Evolutionary conservation across 2,888 invertebrate genomes (phyloP).

Genomic region (Leistus spinibarbis): DNA sequence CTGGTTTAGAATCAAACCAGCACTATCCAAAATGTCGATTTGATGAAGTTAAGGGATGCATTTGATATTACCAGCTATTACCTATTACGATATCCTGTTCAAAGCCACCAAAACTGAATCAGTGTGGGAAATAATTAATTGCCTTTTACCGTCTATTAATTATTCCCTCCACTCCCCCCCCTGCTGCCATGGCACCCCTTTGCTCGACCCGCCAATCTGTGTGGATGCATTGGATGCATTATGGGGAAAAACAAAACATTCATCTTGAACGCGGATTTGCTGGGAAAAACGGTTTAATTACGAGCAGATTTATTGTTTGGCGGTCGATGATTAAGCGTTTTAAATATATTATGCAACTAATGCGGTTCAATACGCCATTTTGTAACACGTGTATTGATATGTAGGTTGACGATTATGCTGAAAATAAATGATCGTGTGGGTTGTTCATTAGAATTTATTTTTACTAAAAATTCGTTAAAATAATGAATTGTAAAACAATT

Average conservation of each 20-base stretch:
- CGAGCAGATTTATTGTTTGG: background rate
- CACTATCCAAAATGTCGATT: background rate
- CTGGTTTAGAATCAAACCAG: background rate
- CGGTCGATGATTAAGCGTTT: background rate
- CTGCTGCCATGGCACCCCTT: background rate
- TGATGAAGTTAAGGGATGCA: constrained; percentile 2
- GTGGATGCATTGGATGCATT: background rate
- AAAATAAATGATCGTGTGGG: too few species aligned
- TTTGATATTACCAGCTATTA: background rate
- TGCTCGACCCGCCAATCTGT: background rate
- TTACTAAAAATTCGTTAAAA: too few species aligned
- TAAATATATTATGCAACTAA: background rate
- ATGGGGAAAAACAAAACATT: background rate
- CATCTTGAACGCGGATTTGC: background rate
- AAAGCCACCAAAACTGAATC: constrained; percentile 10
- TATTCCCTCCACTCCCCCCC: constrained; percentile 2
- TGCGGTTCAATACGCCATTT: background rate
- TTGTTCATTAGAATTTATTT: too few species aligned
- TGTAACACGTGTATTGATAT: too few species aligned
- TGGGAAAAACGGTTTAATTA: background rate
- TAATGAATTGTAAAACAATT: too few species aligned
- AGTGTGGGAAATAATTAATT: constrained; percentile 27
- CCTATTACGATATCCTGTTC: background rate
- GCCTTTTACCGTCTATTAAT: constrained; percentile 31
- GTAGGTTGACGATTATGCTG: too few species aligned